Evolutionary conservation across 2,797 vertebrate species (phyloP), one percentile per base, ranked within the genome.

Genomic region (Meriones psammophilus): DNA sequence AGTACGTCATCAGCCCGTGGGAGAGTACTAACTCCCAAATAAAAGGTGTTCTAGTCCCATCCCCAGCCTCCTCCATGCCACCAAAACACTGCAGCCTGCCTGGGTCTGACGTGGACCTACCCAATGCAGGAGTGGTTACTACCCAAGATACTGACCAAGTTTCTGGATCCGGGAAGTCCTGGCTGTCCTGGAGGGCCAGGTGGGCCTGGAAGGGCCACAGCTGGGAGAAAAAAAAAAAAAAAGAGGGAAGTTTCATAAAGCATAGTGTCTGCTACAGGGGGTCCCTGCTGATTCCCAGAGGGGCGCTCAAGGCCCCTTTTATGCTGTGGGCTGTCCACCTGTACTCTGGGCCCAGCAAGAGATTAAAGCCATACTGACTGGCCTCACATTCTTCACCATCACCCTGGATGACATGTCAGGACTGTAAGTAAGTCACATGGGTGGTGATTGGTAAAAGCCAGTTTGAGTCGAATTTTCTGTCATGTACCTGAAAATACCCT

Each of bases 101-200:
- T 26, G 54, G 30, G 14, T 91, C 86, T 90, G 69, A 71, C 79
- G 26, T 42, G 80, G 92, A 73, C 20, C n/a, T 84, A 13, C 20
- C 39, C 6, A n/a, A 66, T 46, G 28, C 15, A 42, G 14, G 78
- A 74, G 66, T 22, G 15, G 33, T 15, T 68, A 88, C 9, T 7
- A 60, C 3, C 18, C 24, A 50, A 56, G 3, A 60, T 69, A 98
- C 99, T 99, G 98, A 99, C 99, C 98, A 98, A 96, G 96, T 98
- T 99, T 97, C 98, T 98, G 97, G 97, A 98, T 98, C 98, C 98
- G 15, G 98, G 98, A 95, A 97, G 96, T 8, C 98, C 99, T 68
- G 98, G 98, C 80, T 99, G 98, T 95, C 99, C 99, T 46, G 99
- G 98, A 83, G 99, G 99, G 56, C 99, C 99, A 9, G 99, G 99